A percentile compares a stretch with the other conserved stretches of the same genome.
Conservation (phyloP, 2,888 invertebrate species). For the Tyria jacobaeae region DNA sequence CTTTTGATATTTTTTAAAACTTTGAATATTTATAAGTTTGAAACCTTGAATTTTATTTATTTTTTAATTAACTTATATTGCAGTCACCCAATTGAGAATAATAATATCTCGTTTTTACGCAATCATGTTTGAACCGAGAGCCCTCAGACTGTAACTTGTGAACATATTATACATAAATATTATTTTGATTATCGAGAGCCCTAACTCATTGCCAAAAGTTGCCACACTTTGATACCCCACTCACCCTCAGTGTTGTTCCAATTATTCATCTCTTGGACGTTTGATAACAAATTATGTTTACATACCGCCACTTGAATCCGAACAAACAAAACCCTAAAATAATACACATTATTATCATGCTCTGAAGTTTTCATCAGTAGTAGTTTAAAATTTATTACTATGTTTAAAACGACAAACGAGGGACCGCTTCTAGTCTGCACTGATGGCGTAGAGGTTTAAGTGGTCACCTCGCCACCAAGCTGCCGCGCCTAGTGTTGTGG, state of each 20-base stretch:
- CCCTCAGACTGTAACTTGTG: background rate
- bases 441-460: too few relatives aligned
- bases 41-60: too few relatives aligned
- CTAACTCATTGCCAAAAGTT: background rate
- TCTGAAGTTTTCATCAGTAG: background rate
- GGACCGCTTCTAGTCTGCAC: too few relatives aligned
- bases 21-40: too few relatives aligned
- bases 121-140: background rate
- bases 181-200: background rate
- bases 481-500: too few relatives aligned
- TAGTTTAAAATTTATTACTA: too few relatives aligned
- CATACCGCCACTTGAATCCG: conserved; percentile 9
- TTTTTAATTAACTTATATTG: too few relatives aligned
- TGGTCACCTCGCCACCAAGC: too few relatives aligned
- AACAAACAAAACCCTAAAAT: conserved; percentile 13
- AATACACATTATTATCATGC: background rate
- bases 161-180: background rate
- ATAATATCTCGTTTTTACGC: too few relatives aligned
- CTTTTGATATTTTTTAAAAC: too few relatives aligned
- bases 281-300: conserved; percentile 13
- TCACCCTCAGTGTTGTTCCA: background rate
- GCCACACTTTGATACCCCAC: background rate
- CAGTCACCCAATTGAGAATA: too few relatives aligned
- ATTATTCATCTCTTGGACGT: conserved; percentile 12
- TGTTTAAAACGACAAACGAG: too few relatives aligned